phyloP scores from a whole-genome alignment of 2,113 vertebrate species.

The Origma solitaria region DNA sequence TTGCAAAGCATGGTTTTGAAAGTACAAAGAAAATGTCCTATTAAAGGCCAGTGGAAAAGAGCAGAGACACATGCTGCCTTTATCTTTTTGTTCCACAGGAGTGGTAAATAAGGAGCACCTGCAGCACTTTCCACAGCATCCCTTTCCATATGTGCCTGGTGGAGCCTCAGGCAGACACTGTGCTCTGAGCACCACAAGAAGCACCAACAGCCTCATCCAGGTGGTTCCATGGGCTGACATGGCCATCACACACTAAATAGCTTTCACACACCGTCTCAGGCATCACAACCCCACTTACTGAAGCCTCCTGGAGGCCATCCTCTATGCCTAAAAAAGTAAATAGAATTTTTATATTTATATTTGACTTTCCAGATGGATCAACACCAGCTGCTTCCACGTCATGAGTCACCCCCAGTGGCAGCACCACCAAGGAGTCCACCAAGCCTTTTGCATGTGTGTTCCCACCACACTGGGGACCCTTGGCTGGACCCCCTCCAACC shows the following conservation, averaged over 20 bases:
- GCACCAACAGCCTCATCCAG: fast-evolving
- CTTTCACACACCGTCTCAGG: not conserved
- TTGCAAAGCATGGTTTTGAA: not conserved
- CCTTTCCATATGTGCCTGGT: fast-evolving
- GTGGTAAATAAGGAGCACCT: not conserved
- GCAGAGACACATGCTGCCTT: not conserved
- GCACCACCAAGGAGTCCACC: not conserved
- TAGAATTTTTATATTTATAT: not conserved
- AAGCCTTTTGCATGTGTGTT: not conserved
- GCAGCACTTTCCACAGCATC: not conserved
- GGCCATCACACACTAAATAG: not conserved
- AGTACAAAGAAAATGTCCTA: not conserved
- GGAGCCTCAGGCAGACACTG: fast-evolving
- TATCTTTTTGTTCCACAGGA: not conserved
- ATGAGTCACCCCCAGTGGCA: not conserved
- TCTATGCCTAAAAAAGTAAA: not conserved
- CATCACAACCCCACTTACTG: not conserved
- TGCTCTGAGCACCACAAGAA: fast-evolving
- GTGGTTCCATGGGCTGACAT: fast-evolving
- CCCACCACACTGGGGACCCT: fast-evolving
- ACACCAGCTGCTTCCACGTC: not conserved
- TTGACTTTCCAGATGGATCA: not conserved
- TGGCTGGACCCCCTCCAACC: not conserved
- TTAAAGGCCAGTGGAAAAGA: not conserved
- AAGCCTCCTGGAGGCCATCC: not conserved